A percentile compares a stretch with the other conserved stretches of the same genome.
Conservation (phyloP, 92 coral and sea anemone genomes). For the Phenganax subtilis region DNA sequence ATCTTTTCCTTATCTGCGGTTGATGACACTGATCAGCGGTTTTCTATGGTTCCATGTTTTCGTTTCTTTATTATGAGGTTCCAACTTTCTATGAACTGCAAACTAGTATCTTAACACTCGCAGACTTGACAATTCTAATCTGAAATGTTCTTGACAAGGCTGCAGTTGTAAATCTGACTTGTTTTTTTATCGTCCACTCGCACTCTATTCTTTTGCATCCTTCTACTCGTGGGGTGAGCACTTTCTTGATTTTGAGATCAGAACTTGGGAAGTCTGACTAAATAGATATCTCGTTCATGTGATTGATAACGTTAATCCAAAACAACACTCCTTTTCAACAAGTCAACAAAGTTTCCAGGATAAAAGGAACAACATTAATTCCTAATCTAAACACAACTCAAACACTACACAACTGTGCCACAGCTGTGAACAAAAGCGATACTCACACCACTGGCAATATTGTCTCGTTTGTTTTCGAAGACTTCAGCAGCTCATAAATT, state of each 20-base stretch:
- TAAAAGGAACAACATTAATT: neutral
- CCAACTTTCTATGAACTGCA: no score
- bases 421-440: neutral
- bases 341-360: neutral
- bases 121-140: no score
- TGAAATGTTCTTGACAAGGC: no score
- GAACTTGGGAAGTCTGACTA: slow-evolving; percentile 27
- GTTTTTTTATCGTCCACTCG: no score
- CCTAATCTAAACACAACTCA: neutral
- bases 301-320: neutral
- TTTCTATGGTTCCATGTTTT: no score
- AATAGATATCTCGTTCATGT: neutral
- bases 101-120: no score
- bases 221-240: neutral
- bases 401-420: neutral
- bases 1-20: no score
- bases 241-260: neutral
- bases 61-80: no score
- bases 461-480: slow-evolving; percentile 24
- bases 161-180: no score
- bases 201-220: no score
- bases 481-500: slow-evolving; percentile 58
- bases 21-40: no score
- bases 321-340: neutral
- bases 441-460: slow-evolving; percentile 20